phyloP scores from a whole-genome alignment of 2,113 vertebrate genomes.

The Buteo buteo region DNA sequence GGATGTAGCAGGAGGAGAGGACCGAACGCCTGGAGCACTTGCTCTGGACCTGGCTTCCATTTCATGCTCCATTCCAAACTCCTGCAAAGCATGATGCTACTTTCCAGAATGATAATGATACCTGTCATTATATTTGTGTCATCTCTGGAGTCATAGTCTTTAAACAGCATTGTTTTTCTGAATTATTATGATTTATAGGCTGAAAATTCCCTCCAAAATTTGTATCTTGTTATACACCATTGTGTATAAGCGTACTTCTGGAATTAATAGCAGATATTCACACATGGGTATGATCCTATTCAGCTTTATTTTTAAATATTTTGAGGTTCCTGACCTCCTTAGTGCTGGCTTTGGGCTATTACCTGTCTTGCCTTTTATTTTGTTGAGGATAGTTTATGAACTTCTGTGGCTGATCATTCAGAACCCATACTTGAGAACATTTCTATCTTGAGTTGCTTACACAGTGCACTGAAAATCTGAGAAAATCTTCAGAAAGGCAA shows the following conservation, averaged over 20 bases:
- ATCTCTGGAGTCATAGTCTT: not conserved
- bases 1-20: not conserved
- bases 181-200: not conserved
- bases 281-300: not conserved
- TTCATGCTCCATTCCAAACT: not conserved
- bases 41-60: not conserved
- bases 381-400: not conserved
- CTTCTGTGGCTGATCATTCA: not conserved
- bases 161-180: not conserved
- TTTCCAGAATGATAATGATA: not conserved
- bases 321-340: not conserved
- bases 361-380: not conserved
- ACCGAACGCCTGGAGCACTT: not conserved
- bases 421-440: accelerated
- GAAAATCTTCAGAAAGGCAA: not conserved
- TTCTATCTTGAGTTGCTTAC: not conserved
- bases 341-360: not conserved
- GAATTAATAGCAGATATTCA: not conserved
- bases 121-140: not conserved
- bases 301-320: not conserved
- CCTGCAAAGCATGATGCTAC: not conserved
- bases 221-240: not conserved
- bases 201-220: not conserved
- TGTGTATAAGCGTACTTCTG: not conserved
- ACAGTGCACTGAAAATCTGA: not conserved